Evolutionary conservation across 1,140 invertebrate species (phyloP).

Genomic region (Homalodisca vitripennis): DNA sequence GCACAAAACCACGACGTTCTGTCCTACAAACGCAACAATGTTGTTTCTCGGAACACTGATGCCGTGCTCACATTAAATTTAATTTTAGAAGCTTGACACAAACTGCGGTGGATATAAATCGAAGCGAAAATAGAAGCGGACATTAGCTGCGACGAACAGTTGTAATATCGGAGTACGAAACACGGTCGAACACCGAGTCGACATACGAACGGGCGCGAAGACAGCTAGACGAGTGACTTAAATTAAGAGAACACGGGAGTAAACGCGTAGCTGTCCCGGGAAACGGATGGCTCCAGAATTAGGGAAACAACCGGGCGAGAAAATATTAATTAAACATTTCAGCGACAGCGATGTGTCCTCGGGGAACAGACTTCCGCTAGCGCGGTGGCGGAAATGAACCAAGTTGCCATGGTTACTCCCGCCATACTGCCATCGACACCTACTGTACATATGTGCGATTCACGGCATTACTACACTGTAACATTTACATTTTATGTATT

Average conservation of each 20-base stretch:
- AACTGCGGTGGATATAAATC: too few species aligned
- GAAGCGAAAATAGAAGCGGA: conserved; percentile 1
- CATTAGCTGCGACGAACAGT: neutral
- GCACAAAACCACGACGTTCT: too few species aligned
- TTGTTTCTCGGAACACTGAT: too few species aligned
- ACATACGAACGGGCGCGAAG: neutral
- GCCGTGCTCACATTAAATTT: too few species aligned
- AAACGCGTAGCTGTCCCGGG: neutral
- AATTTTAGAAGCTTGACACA: neutral
- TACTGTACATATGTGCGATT: too few species aligned
- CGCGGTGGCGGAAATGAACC: neutral
- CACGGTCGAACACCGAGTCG: neutral
- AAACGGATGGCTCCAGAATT: conserved; percentile 9
- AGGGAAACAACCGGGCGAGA: conserved; percentile 8
- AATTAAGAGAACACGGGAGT: too few species aligned
- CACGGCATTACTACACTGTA: too few species aligned
- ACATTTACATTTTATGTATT: too few species aligned
- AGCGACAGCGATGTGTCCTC: conserved; percentile 13
- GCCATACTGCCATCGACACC: too few species aligned
- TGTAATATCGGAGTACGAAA: too few species aligned
- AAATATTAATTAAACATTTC: conserved; percentile 15
- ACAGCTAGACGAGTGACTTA: neutral
- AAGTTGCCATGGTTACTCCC: conserved; percentile 10
- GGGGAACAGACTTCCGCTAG: neutral
- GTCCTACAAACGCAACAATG: too few species aligned